These are phyloP conservation scores for Bombus confusus DNA, from an alignment of 1,140 invertebrate genomes.

Conservation along the genomic window DNA sequence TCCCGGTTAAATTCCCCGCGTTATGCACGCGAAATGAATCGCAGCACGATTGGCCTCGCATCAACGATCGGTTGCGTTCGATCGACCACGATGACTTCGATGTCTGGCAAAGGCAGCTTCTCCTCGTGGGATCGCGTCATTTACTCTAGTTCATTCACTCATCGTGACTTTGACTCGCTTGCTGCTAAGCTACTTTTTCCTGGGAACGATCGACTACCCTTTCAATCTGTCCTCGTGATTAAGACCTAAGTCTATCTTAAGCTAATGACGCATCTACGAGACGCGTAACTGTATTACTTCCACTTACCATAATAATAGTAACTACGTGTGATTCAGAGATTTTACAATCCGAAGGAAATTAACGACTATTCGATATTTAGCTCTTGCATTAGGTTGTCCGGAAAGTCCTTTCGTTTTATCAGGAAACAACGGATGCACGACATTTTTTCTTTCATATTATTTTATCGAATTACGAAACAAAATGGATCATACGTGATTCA, in stretches of 20 bases:
- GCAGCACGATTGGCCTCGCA: not conserved
- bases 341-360: not conserved
- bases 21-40: conserved; percentile 41
- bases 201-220: not conserved
- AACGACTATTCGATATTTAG: too few relatives aligned
- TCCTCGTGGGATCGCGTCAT: conserved; percentile 11
- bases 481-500: too few relatives aligned
- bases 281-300: not conserved
- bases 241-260: not conserved
- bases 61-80: not conserved
- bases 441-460: too few relatives aligned
- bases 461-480: too few relatives aligned
- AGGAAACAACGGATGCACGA: too few relatives aligned
- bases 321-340: too few relatives aligned
- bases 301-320: not conserved
- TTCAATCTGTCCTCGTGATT: conserved; percentile 24
- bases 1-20: not conserved
- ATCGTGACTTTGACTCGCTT: not conserved
- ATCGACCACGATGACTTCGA: not conserved
- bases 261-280: not conserved
- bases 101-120: not conserved
- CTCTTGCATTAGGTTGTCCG: too few relatives aligned
- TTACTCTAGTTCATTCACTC: not conserved
- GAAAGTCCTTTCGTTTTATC: too few relatives aligned
- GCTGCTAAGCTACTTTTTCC: conserved; percentile 13